Base-by-base conservation (phyloP, 2,888 invertebrate species). In the Rhopalosiphum nymphaeae region DNA sequence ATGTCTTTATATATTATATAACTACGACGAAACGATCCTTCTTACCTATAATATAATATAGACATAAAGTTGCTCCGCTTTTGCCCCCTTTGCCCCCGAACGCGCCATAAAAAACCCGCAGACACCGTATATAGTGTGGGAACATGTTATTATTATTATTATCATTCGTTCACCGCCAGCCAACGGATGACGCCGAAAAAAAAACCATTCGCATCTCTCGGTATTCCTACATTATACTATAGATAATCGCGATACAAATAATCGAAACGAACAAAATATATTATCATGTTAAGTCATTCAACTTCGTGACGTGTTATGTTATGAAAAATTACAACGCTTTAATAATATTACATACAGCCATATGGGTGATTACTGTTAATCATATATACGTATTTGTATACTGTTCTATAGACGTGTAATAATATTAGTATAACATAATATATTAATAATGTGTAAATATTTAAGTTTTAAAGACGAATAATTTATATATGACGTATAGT, bases 121-220 rank as follows among this genome's bases (percentile, higher is more conserved):
- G 85, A 85, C 44, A 44, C 44, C 85, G 13, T 44, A 85, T 85
- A 85, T 26, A 42, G 85, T 85, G 85, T 85, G 85, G 85, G 85
- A 85, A 85, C 42, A 85, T 85, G 25, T 5, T 84, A 84, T 78
- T 61, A 67, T 67, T 67, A 67, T 67, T 78, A 78, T 78, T 78
- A 78, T 78, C 36, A 78, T 53, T 85, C 85, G 85, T 36, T 85
- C 44, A 26, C 26, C 42, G 26, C 42, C 42, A 67, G 84, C 84
- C 84, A 42, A 42, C 85, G 78, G 21, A 78, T 44, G 85, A 85
- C 85, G 85, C 11, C 44, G 44, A 85, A 78, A 44, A 84, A 84
- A 85, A 85, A 85, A 44, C 25, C 26, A 26, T 85, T 85, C 26
- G n/a, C 78, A 78, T 78, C n/a, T n/a, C n/a, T 78, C 78, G 36